A percentile compares a stretch with the other conserved stretches of the same genome.
Evolutionary conservation across 2,113 vertebrate genomes (phyloP).

Genomic region (Pelecanus crispus): DNA sequence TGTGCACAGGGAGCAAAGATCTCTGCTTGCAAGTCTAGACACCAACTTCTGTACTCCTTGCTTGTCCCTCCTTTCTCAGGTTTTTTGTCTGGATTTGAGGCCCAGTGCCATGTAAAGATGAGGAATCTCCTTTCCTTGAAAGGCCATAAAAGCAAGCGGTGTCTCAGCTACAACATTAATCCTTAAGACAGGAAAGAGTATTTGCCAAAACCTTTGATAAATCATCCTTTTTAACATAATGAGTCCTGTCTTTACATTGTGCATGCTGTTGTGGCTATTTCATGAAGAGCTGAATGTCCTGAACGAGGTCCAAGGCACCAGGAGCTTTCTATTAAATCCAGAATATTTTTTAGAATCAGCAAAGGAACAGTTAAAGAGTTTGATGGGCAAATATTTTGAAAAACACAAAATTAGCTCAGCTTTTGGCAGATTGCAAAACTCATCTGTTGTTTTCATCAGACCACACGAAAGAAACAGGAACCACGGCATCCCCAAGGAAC

Average conservation of each 20-base stretch:
- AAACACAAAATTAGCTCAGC: constrained; percentile 1
- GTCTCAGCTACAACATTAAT: neutral
- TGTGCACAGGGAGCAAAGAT: neutral
- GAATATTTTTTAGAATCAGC: neutral
- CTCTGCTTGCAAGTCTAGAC: neutral
- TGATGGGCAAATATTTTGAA: neutral
- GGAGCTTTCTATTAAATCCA: neutral
- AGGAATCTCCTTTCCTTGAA: neutral
- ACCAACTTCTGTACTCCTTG: neutral
- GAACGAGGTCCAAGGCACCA: neutral
- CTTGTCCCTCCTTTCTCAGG: neutral
- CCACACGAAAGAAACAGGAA: neutral
- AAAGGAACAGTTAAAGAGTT: neutral
- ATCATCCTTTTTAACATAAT: neutral
- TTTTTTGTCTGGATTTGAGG: neutral
- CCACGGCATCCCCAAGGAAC: neutral
- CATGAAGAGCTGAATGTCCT: neutral
- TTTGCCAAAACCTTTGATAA: neutral
- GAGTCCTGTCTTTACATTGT: neutral
- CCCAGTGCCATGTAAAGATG: neutral
- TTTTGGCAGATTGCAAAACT: neutral
- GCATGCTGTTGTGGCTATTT: neutral
- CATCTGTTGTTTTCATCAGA: constrained; percentile 8
- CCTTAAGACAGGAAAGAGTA: neutral
- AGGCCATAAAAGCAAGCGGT: neutral